Evolutionary conservation across 2,113 vertebrate genomes (phyloP).

Genomic region (Rostratula benghalensis): DNA sequence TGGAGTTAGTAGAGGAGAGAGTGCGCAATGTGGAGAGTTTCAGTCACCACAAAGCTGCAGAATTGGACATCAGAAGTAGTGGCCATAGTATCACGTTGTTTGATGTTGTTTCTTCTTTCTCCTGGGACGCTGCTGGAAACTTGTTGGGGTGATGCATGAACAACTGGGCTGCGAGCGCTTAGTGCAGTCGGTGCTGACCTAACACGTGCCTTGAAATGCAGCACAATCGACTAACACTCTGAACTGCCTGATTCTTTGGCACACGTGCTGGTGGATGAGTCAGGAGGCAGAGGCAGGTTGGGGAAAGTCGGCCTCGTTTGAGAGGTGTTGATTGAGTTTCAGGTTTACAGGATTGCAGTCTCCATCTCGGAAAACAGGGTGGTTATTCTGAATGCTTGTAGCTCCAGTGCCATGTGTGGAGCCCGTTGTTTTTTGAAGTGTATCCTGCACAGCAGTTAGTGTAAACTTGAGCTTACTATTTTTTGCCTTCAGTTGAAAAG

Average conservation of each 20-base stretch:
- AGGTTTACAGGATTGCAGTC: not conserved
- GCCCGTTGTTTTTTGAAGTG: not conserved
- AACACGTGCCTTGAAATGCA: constrained; percentile 60
- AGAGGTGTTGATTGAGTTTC: not conserved
- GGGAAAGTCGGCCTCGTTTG: not conserved
- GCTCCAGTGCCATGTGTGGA: not conserved
- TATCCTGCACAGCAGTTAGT: not conserved
- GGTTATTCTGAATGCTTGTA: not conserved
- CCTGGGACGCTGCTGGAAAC: constrained; percentile 54
- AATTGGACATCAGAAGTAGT: constrained; percentile 54
- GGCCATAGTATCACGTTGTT: constrained; percentile 63
- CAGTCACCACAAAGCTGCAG: not conserved
- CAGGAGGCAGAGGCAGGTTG: not conserved
- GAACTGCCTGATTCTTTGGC: constrained; percentile 48
- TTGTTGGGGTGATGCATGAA: constrained; percentile 65
- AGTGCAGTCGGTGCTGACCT: constrained; percentile 63
- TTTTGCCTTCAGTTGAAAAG: not conserved
- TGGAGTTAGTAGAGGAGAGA: not conserved
- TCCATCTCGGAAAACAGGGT: not conserved
- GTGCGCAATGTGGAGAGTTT: not conserved
- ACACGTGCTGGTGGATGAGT: not conserved
- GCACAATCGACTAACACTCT: constrained; percentile 58
- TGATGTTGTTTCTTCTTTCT: constrained; percentile 46
- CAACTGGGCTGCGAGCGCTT: constrained; percentile 47
- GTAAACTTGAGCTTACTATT: not conserved